Base-by-base conservation (phyloP, 2,888 invertebrate species). In the Vanessa cardui region DNA sequence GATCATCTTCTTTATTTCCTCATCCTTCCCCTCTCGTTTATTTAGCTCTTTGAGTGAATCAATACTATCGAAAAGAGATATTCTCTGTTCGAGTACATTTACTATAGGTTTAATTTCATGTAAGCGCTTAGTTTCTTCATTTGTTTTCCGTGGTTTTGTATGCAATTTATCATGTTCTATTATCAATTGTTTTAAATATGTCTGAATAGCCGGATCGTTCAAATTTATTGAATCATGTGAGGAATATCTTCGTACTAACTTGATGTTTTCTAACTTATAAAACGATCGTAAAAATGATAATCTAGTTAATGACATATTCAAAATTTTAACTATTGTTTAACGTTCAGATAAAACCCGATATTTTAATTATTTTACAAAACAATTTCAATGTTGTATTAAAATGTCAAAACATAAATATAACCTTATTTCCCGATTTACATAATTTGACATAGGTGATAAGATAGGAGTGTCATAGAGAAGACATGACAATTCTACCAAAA, bases 1-100 rank as follows among this genome's bases (percentile, higher is more conserved):
- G 8, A 95, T 95, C 75, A 96, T 89, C 68, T 94, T 86, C 66
- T 93, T 93, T 86, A 97, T 94, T 75, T 96, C 96, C 7, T 76
- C 77, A 64, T 93, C 91, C 64, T 96, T 94, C 50, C 88, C 86
- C 71, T 95, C 94, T 33, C 85, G 86, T 74, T 93, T 92, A 73
- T 94, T 93, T 6, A 96, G 87, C 58, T 96, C 95, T 71, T 94
- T 92, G 15, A 96, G 86, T 45, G 93, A 94, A 20, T 93, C 89
- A 9, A 96, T 93, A 78, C 95, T 95, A 21, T 95, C 93, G 50
- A 94, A 85, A 31, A 96, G 79, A 6, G 86, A 80, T 52, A 94
- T 88, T 73, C 96, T 92, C 76, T 95, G 88, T 60, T 95, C 92
- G 7, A 96, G 81, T 8, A 95, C 89, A 66, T 80, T 84, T 0